Evolutionary conservation across 2,888 invertebrate genomes (phyloP).

Genomic region (Lycophotia porphyrea): DNA sequence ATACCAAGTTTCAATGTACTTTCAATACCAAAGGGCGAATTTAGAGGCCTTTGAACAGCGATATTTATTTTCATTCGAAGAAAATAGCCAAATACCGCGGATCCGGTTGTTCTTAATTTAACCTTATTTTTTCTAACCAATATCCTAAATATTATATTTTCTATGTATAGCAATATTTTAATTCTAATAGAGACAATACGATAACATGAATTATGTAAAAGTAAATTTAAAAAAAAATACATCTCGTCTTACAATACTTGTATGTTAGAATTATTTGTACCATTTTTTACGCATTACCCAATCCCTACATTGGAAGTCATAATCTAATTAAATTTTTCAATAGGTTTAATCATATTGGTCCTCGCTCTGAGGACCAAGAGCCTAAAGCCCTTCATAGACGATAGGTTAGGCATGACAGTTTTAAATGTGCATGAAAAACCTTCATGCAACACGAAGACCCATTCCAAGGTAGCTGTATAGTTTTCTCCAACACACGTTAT

Average conservation of each 20-base stretch:
- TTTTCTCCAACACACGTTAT: not conserved
- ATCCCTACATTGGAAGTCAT: not conserved
- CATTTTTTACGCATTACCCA: not conserved
- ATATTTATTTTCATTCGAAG: slow-evolving; percentile 4
- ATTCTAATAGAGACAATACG: not conserved
- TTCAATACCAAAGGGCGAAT: slow-evolving; percentile 30
- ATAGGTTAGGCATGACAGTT: not conserved
- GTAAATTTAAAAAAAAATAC: not conserved
- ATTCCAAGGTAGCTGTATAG: not conserved
- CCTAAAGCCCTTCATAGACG: not conserved
- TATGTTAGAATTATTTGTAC: not conserved
- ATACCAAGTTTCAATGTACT: slow-evolving; percentile 29
- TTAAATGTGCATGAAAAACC: not conserved
- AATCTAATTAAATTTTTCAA: not conserved
- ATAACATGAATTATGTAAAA: not conserved
- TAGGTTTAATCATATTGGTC: not conserved
- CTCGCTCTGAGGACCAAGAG: not conserved
- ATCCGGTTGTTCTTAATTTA: not conserved
- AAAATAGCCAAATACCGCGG: not conserved
- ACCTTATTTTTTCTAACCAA: not conserved
- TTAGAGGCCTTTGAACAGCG: slow-evolving; percentile 19
- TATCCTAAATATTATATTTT: not conserved
- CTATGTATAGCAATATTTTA: not conserved
- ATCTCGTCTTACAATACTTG: not conserved
- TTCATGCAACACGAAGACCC: not conserved